A percentile compares a stretch with the other conserved stretches of the same genome.
phyloP scores from a whole-genome alignment of 2,113 vertebrate genomes.

The Lepidothrix coronata region DNA sequence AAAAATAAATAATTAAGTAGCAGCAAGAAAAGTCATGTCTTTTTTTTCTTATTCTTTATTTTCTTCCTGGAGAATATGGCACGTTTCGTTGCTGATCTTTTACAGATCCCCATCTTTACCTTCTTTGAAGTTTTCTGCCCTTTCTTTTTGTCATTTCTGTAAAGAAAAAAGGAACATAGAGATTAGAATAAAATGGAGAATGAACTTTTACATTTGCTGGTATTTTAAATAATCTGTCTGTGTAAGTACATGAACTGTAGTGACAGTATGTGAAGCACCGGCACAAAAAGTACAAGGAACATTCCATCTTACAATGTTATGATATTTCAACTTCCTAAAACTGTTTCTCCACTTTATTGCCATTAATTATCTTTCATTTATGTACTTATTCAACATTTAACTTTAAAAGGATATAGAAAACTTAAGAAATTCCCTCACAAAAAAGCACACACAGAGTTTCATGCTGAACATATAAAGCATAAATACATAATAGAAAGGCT shows the following conservation, averaged over 20 bases:
- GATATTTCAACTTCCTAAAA: background rate
- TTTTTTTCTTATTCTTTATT: slow-evolving; percentile 59
- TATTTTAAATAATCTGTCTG: background rate
- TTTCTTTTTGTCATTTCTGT: slow-evolving; percentile 67
- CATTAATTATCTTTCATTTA: background rate
- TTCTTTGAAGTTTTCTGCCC: slow-evolving; percentile 52
- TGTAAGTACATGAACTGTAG: background rate
- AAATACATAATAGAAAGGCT: background rate
- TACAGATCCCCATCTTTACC: slow-evolving; percentile 6
- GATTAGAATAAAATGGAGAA: slow-evolving; percentile 52
- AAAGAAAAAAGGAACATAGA: slow-evolving; percentile 51
- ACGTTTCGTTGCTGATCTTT: slow-evolving; percentile 45
- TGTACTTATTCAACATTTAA: background rate
- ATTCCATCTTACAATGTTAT: background rate
- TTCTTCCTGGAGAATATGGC: slow-evolving; percentile 28
- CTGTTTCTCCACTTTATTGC: background rate
- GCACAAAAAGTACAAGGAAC: background rate
- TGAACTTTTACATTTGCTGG: background rate
- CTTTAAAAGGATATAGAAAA: background rate
- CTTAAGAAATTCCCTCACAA: background rate
- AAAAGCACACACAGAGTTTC: background rate
- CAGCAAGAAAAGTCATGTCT: slow-evolving; percentile 32
- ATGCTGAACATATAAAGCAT: background rate
- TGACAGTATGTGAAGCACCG: background rate
- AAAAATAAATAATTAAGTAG: slow-evolving; percentile 11